Percentiles rank a stretch among this genome's conserved stretches.
phyloP scores from a whole-genome alignment of 2,113 vertebrate genomes.

The Meleagris gallopavo region DNA sequence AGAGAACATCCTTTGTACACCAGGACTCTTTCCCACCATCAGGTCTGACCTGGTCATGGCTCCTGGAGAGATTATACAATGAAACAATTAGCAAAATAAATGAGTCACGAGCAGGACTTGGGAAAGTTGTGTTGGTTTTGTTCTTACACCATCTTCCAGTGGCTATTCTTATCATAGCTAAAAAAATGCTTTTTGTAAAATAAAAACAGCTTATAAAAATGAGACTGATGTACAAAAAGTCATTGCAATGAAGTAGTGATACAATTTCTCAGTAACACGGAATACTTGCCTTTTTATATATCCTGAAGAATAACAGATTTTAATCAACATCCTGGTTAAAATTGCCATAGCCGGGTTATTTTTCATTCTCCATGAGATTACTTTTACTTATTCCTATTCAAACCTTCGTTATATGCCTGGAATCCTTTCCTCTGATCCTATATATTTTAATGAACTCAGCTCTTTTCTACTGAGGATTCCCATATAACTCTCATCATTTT shows the following conservation, averaged over 20 bases:
- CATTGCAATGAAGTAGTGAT: background rate
- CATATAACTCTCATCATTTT: background rate
- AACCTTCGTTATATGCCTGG: background rate
- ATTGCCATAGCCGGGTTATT: background rate
- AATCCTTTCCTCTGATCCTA: background rate
- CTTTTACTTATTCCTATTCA: background rate
- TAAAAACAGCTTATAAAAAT: background rate
- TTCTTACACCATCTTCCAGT: background rate
- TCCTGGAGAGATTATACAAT: background rate
- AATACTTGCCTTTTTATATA: background rate
- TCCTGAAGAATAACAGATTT: background rate
- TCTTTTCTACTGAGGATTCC: background rate
- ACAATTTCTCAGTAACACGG: background rate
- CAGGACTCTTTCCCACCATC: conserved; percentile 50
- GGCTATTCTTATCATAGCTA: background rate
- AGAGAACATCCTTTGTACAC: conserved; percentile 41
- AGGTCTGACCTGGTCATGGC: conserved; percentile 29
- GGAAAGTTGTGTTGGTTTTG: background rate
- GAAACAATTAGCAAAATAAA: background rate
- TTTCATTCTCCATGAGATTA: background rate
- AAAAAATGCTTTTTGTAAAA: background rate
- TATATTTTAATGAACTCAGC: background rate
- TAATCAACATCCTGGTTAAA: background rate
- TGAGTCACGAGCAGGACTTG: background rate
- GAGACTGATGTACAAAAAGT: background rate